Evolutionary conservation across 37 sponge, comb jelly and placozoan species (phyloP), one percentile per base, ranked within the genome.

Genomic region (Diacarnus erythraeanus): DNA sequence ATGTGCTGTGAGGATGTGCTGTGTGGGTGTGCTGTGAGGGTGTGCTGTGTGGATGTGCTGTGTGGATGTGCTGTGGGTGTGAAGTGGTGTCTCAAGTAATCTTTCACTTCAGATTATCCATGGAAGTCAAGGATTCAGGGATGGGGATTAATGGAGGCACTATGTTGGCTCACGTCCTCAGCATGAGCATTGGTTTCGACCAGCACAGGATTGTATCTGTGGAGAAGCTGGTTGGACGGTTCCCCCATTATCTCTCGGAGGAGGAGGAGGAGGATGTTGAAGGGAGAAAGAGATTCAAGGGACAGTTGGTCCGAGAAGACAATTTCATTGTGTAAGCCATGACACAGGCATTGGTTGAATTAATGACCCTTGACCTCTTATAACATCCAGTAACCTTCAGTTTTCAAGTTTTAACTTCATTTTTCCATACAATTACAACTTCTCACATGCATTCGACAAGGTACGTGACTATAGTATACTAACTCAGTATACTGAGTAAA

Each of bases 351-450:
- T 63, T 23, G 64, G 18, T n/a, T n/a, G n/a, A n/a, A n/a, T 15
- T 12, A 6, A 47, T 47, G 51, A 47, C 6, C 51, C 12, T 47
- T 47, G 51, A 47, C 6, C 51, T 47, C 51, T 47, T 15, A 15
- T 27, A 22, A 63, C 20, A 26, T 40, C n/a, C 47, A 30, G 2
- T 12, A 38, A 22, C 71, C 12, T 41, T 5, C 64, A 29, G 38
- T 39, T 64, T 2, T 65, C 25, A 33, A 38, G 43, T n/a, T 51
- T 70, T 38, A 42, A 77, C 40, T 26, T 87, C n/a, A 30, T 67
- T 26, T 92, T 92, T 69, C 88, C 85, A 6, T 69, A 76, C 30
- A 57, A 69, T 17, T 92, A 84, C 85, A 87, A 84, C 33, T 92
- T 92, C 37, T 64, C 83, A 31, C 57, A 36, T 0, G 54, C 88